phyloP scores from a whole-genome alignment of 2,797 vertebrate species.

The Triplophysa bombifrons region DNA sequence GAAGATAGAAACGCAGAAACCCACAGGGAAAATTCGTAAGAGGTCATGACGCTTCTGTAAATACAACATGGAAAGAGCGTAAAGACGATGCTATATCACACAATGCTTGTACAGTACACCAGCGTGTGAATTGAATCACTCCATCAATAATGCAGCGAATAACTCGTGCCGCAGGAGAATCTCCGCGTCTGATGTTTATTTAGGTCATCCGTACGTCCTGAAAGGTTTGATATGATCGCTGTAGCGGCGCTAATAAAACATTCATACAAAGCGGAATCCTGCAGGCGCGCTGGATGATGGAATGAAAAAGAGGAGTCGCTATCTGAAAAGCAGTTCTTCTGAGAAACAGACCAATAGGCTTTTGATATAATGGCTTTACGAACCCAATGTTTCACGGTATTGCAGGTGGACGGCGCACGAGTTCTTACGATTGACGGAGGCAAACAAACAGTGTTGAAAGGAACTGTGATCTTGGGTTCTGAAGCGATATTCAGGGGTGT shows the following conservation, averaged over 20 bases:
- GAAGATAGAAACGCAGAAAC: not conserved
- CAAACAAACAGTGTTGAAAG: slow-evolving; percentile 7
- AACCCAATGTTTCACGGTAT: slow-evolving; percentile 14
- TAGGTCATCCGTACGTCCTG: slow-evolving; percentile 50
- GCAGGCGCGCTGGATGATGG: slow-evolving; percentile 4
- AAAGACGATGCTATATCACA: slow-evolving; percentile 5
- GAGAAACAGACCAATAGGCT: slow-evolving; percentile 2
- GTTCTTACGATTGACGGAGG: not conserved
- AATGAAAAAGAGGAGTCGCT: slow-evolving; percentile 9
- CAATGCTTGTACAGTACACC: not conserved
- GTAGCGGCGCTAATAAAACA: slow-evolving; percentile 19
- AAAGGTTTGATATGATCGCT: slow-evolving; percentile 47
- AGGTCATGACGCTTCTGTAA: not conserved
- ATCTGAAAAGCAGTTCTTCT: not conserved
- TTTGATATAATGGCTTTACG: slow-evolving; percentile 3
- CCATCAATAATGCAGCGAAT: slow-evolving; percentile 37
- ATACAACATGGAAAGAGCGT: not conserved
- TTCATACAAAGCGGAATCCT: slow-evolving; percentile 17
- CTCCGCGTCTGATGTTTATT: slow-evolving; percentile 47
- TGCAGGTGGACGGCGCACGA: not conserved
- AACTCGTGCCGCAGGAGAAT: slow-evolving; percentile 17
- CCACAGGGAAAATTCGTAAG: not conserved
- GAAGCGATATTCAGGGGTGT: not conserved
- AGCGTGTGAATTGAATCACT: slow-evolving; percentile 1
- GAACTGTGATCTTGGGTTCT: not conserved